Evolutionary conservation across 2,888 invertebrate genomes (phyloP).

Genomic region (Drosophila gaucha): DNA sequence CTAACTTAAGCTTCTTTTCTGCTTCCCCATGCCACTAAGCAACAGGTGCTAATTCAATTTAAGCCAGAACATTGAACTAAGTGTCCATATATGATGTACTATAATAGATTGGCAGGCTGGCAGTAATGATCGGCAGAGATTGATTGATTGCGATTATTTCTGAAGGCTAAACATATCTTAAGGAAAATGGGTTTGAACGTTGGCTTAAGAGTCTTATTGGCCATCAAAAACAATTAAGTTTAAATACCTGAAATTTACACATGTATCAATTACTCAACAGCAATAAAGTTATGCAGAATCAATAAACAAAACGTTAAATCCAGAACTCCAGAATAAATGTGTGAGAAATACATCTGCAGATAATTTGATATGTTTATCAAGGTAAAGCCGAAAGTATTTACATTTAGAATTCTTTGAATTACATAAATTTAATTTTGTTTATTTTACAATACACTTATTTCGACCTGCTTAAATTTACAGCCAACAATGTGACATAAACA

Average conservation of each 20-base stretch:
- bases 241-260: neutral
- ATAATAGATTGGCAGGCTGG: neutral
- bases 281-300: neutral
- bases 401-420: neutral
- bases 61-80: neutral
- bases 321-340: neutral
- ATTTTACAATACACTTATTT: constrained; percentile 1
- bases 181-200: no score
- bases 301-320: neutral
- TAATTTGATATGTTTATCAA: no score
- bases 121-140: neutral
- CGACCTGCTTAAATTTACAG: constrained; percentile 14
- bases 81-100: neutral
- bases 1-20: neutral
- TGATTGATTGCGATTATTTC: neutral
- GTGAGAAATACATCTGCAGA: no score
- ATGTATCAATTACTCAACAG: no score
- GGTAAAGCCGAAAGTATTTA: neutral
- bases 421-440: constrained; percentile 1
- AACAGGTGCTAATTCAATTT: constrained; percentile 20
- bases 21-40: neutral
- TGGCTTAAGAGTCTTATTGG: no score
- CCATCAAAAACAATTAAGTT: neutral
- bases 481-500: constrained; percentile 45
- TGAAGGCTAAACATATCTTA: no score